phyloP scores from a whole-genome alignment of 2,113 vertebrate genomes.

The Porphyrio hochstetteri region DNA sequence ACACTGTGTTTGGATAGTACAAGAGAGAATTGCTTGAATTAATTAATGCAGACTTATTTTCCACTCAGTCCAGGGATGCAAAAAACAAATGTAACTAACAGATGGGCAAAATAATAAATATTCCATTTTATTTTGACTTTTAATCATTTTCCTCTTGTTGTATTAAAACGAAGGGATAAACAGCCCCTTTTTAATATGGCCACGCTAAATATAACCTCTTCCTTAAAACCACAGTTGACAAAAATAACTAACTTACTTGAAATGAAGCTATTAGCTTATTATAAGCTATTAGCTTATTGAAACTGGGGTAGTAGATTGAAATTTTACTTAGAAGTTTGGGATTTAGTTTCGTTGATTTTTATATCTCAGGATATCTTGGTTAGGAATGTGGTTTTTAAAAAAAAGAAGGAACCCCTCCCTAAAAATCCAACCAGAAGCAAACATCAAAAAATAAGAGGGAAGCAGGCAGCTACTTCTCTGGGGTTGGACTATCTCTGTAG shows the following conservation, averaged over 20 bases:
- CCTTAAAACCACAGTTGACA: neutral
- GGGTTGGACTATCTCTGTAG: too few species aligned
- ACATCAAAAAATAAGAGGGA: neutral
- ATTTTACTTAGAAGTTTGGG: neutral
- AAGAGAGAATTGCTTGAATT: slow-evolving; percentile 58
- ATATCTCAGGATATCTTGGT: neutral
- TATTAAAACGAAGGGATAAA: slow-evolving; percentile 47
- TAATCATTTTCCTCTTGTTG: slow-evolving; percentile 49
- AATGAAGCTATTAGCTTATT: neutral
- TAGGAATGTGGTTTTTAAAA: neutral
- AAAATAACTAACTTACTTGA: slow-evolving; percentile 3
- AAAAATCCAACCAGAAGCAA: neutral
- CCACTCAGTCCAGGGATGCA: slow-evolving; percentile 46
- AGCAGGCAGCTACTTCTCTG: neutral
- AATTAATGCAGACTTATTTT: slow-evolving; percentile 73
- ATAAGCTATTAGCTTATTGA: neutral
- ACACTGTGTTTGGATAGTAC: slow-evolving; percentile 46
- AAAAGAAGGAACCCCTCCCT: neutral
- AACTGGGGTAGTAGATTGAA: neutral
- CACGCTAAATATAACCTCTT: neutral
- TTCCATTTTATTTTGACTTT: slow-evolving; percentile 68
- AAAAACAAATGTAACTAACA: slow-evolving; percentile 67
- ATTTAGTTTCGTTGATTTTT: neutral
- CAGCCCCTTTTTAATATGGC: slow-evolving; percentile 38
- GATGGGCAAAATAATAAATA: slow-evolving; percentile 74